These are phyloP conservation scores for Halcyon smyrnensis DNA, from an alignment of 2,797 vertebrate species.

Conservation along the genomic window DNA sequence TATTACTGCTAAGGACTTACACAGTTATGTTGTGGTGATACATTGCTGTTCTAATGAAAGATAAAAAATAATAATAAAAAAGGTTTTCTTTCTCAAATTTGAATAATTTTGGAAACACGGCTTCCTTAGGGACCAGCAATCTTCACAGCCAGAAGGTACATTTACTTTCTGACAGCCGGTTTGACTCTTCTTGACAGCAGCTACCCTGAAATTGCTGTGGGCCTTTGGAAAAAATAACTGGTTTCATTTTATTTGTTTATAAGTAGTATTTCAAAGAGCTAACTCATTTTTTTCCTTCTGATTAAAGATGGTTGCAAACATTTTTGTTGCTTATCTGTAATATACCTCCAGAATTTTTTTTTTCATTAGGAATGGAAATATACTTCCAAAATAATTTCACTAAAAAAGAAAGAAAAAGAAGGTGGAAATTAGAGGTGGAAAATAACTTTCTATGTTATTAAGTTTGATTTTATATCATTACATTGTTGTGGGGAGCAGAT, in stretches of 20 bases:
- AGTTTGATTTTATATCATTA: conserved; percentile 57
- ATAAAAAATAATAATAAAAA: neutral
- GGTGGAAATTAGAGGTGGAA: conserved; percentile 34
- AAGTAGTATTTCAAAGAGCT: conserved; percentile 31
- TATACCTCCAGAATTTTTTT: conserved; percentile 55
- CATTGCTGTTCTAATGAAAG: conserved; percentile 44
- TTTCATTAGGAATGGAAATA: conserved; percentile 56
- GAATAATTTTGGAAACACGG: conserved; percentile 25
- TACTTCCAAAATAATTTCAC: conserved; percentile 54
- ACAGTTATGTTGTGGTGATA: neutral
- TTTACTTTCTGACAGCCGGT: conserved; percentile 19
- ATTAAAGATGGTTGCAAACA: conserved; percentile 51
- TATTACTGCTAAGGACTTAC: neutral
- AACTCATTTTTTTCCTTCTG: conserved; percentile 34
- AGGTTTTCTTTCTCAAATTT: neutral
- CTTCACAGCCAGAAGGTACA: neutral
- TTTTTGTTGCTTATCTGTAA: conserved; percentile 58
- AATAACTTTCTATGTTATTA: conserved; percentile 26
- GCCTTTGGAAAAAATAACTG: conserved; percentile 38
- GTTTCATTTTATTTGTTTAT: neutral
- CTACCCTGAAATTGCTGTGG: conserved; percentile 31
- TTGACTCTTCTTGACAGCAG: conserved; percentile 21
- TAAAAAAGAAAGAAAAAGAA: neutral
- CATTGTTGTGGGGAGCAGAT: neutral
- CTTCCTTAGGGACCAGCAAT: conserved; percentile 10